These are phyloP conservation scores for Microtus richardsoni DNA, from an alignment of 2,113 vertebrate genomes.

Conservation along the genomic window DNA sequence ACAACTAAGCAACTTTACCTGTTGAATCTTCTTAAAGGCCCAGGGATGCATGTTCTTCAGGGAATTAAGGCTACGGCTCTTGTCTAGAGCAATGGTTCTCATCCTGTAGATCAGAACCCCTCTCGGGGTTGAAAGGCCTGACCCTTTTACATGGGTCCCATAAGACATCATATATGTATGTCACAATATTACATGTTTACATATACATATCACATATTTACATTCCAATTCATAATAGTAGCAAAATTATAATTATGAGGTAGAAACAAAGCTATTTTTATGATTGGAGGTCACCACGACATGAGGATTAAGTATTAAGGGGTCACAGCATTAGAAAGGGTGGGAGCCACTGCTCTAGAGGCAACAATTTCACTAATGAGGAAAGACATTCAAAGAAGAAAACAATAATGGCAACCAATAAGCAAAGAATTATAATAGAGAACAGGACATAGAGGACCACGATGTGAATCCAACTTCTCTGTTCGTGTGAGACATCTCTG, in stretches of 20 bases:
- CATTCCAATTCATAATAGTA: background rate
- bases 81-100: background rate
- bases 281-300: background rate
- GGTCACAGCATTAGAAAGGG: rapidly evolving
- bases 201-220: background rate
- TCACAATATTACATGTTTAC: background rate
- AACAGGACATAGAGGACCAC: background rate
- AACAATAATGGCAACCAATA: background rate
- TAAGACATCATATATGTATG: background rate
- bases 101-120: background rate
- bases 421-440: background rate
- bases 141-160: background rate
- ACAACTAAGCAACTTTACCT: background rate
- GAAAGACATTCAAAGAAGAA: background rate
- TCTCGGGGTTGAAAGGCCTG: background rate
- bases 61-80: background rate
- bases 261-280: background rate
- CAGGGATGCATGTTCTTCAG: background rate
- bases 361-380: background rate
- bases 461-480: background rate
- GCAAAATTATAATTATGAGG: background rate
- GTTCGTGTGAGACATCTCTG: background rate
- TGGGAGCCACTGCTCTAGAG: background rate
- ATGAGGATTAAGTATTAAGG: background rate
- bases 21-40: background rate